These are phyloP conservation scores for Buceros bicornis DNA, from an alignment of 2,797 vertebrate genomes.

Conservation along the genomic window DNA sequence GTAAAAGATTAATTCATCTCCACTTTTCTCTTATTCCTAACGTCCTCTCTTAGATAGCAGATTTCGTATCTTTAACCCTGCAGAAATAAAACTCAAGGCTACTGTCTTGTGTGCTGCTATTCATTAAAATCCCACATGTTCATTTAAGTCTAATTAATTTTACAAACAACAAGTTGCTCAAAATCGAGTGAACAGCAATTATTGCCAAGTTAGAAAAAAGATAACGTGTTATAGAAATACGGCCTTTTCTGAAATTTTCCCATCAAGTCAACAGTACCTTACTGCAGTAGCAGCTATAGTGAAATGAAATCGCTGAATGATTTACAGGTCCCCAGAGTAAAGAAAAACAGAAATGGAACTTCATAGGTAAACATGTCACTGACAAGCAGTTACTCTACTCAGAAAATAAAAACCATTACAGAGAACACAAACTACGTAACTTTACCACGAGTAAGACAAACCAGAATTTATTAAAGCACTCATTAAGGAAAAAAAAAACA, in stretches of 20 bases:
- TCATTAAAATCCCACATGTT: neutral
- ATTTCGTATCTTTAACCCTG: neutral
- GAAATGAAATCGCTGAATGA: constrained; percentile 18
- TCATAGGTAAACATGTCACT: constrained; percentile 19
- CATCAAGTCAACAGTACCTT: neutral
- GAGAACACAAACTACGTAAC: neutral
- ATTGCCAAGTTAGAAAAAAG: neutral
- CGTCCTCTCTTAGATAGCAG: neutral
- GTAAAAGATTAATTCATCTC: neutral
- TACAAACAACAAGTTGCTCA: constrained; percentile 28
- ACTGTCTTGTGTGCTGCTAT: neutral
- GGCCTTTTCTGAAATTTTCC: neutral
- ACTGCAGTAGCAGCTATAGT: neutral
- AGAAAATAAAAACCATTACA: neutral
- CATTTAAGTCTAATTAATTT: constrained; percentile 4
- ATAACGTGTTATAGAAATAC: neutral
- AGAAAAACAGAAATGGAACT: constrained; percentile 18
- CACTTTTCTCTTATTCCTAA: neutral
- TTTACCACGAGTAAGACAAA: neutral
- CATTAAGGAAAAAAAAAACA: neutral
- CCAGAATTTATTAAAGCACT: neutral
- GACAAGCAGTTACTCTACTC: neutral
- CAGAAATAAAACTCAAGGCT: neutral
- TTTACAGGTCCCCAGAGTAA: neutral
- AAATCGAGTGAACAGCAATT: constrained; percentile 36